phyloP scores from a whole-genome alignment of 2,888 invertebrate species.

The Ennomos fuscantarius region DNA sequence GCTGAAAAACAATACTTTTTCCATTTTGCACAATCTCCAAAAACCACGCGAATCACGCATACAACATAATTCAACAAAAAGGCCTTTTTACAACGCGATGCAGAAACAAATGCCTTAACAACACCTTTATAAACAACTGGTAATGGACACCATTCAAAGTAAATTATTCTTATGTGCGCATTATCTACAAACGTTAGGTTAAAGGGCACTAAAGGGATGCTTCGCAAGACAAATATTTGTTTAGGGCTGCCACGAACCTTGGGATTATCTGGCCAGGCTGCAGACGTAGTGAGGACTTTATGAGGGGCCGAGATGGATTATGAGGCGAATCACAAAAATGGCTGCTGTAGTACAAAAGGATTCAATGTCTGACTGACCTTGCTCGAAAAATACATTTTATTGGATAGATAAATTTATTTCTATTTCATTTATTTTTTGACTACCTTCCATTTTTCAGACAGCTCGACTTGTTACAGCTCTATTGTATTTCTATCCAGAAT shows the following conservation, averaged over 20 bases:
- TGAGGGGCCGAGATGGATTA: conserved; percentile 1
- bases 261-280: conserved; percentile 47
- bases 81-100: conserved; percentile 15
- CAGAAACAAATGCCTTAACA: conserved; percentile 15
- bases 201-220: conserved; percentile 45
- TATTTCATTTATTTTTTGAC: no score
- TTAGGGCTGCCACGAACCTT: conserved; percentile 40
- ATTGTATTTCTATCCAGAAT: no score
- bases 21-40: conserved; percentile 7
- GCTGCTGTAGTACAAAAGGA: no score
- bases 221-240: conserved; percentile 54
- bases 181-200: conserved; percentile 41
- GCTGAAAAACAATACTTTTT: conserved; percentile 1
- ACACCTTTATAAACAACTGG: conserved; percentile 32
- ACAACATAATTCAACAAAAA: conserved; percentile 15
- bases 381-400: no score
- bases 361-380: no score
- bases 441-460: no score
- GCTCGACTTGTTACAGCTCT: no score
- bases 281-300: conserved; percentile 15
- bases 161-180: conserved; percentile 42
- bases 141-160: conserved; percentile 34
- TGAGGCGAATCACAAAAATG: no score
- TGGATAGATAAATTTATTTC: no score
- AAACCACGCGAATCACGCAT: conserved; percentile 18